Percentiles rank a stretch among this genome's conserved stretches.
phyloP scores from a whole-genome alignment of 2,888 invertebrate species.

The Drosophila mercatorum region DNA sequence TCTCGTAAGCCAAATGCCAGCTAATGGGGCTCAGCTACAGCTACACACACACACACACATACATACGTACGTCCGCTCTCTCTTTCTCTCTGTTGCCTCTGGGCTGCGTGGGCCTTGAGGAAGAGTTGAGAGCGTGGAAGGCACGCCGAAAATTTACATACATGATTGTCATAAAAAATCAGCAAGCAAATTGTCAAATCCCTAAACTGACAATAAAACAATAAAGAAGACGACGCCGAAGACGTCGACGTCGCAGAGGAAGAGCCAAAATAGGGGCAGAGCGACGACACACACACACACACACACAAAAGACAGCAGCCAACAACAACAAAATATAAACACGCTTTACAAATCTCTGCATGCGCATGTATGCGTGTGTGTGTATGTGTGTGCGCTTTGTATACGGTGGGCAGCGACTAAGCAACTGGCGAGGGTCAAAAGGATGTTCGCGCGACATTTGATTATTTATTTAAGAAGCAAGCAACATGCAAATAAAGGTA shows the following conservation, averaged over 20 bases:
- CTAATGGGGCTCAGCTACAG: slow-evolving; percentile 71
- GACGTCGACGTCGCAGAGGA: slow-evolving; percentile 30
- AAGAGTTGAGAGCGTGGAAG: slow-evolving; percentile 62
- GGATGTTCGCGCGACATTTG: slow-evolving; percentile 12
- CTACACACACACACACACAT: slow-evolving; percentile 25
- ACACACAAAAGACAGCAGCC: not conserved
- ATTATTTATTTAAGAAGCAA: slow-evolving; percentile 8
- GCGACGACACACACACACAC: not conserved
- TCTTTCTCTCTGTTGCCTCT: not conserved
- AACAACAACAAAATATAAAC: not conserved
- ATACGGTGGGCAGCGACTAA: slow-evolving; percentile 34
- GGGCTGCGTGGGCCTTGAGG: slow-evolving; percentile 62
- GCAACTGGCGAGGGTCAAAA: slow-evolving; percentile 17
- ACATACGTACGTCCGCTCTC: slow-evolving; percentile 12
- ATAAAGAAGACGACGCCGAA: slow-evolving; percentile 71
- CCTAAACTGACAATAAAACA: slow-evolving; percentile 82
- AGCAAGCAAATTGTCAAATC: slow-evolving; percentile 81
- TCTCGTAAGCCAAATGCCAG: slow-evolving; percentile 69
- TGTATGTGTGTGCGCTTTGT: slow-evolving; percentile 14
- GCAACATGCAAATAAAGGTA: not conserved
- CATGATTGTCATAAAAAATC: slow-evolving; percentile 81
- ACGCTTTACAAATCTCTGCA: slow-evolving; percentile 25
- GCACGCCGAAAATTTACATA: slow-evolving; percentile 74
- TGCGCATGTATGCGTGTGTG: not conserved
- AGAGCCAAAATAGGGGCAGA: slow-evolving; percentile 25